phyloP scores from a whole-genome alignment of 2,888 invertebrate genomes.

The Cephus sareptanus region DNA sequence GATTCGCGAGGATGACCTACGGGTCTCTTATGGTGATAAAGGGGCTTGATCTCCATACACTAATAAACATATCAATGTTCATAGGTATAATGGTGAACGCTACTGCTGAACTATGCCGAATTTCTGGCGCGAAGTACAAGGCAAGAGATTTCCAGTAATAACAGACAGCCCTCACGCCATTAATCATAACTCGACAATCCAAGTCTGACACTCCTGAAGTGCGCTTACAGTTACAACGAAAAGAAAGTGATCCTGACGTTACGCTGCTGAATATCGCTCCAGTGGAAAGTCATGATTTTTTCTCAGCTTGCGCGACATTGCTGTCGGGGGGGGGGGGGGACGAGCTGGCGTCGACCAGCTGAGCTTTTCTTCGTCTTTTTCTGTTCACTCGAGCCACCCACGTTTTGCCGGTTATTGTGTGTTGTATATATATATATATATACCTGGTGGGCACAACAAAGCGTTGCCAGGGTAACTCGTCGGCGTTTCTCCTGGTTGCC shows the following conservation, averaged over 20 bases:
- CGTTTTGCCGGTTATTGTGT: background rate
- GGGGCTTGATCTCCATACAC: background rate
- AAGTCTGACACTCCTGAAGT: background rate
- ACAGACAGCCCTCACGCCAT: background rate
- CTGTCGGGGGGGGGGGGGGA: background rate
- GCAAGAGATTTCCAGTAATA: background rate
- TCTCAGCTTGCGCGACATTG: background rate
- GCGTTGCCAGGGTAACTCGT: slow-evolving; percentile 58
- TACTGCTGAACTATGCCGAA: background rate
- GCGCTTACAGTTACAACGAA: background rate
- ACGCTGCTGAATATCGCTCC: background rate
- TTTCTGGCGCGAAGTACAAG: background rate
- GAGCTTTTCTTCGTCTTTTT: slow-evolving; percentile 21
- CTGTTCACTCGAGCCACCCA: slow-evolving; percentile 33
- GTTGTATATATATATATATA: background rate
- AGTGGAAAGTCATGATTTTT: background rate
- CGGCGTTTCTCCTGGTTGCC: slow-evolving; percentile 52
- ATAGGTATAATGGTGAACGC: background rate
- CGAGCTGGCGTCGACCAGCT: background rate
- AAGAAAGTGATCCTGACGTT: background rate
- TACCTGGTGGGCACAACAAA: slow-evolving; percentile 55
- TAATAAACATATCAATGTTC: background rate
- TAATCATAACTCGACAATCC: background rate
- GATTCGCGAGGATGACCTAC: background rate
- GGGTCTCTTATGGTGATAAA: background rate